Conservation (phyloP, 2,113 vertebrate genomes). For the Sphaerodactylus townsendi region DNA sequence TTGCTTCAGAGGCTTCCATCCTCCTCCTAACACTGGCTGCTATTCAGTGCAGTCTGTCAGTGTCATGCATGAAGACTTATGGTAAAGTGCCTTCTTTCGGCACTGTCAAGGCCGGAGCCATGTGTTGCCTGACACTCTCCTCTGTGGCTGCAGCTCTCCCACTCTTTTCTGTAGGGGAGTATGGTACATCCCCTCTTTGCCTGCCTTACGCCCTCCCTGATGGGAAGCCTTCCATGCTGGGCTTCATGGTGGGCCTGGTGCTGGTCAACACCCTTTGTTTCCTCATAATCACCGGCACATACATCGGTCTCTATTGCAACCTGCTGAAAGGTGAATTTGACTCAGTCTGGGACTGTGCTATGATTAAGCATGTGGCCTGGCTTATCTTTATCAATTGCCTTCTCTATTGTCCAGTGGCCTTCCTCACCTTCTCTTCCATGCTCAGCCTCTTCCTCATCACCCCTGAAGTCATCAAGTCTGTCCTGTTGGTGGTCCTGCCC, state of each 20-base stretch:
- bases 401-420: conserved; percentile 92
- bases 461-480: conserved; percentile 88
- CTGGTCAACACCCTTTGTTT: conserved; percentile 90
- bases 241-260: conserved; percentile 79
- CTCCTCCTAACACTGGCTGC: conserved; percentile 88
- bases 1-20: conserved; percentile 88
- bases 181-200: conserved; percentile 91
- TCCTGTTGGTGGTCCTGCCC: conserved; percentile 89
- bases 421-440: conserved; percentile 90
- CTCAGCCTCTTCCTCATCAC: conserved; percentile 87
- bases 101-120: conserved; percentile 78
- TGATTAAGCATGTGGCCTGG: conserved; percentile 94
- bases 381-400: conserved; percentile 93
- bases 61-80: conserved; percentile 79
- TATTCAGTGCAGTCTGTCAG: conserved; percentile 85
- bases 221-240: conserved; percentile 76
- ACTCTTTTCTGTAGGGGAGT: conserved; percentile 85
- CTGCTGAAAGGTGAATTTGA: conserved; percentile 85
- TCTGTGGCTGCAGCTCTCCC: conserved; percentile 82
- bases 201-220: conserved; percentile 84
- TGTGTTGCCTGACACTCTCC: conserved; percentile 84
- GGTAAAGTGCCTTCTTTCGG: conserved; percentile 81
- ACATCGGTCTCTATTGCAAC: conserved; percentile 91
- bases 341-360: conserved; percentile 89
- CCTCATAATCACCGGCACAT: conserved; percentile 87